Base-by-base conservation (phyloP, 92 coral and sea anemone species). In the Montipora capitata region DNA sequence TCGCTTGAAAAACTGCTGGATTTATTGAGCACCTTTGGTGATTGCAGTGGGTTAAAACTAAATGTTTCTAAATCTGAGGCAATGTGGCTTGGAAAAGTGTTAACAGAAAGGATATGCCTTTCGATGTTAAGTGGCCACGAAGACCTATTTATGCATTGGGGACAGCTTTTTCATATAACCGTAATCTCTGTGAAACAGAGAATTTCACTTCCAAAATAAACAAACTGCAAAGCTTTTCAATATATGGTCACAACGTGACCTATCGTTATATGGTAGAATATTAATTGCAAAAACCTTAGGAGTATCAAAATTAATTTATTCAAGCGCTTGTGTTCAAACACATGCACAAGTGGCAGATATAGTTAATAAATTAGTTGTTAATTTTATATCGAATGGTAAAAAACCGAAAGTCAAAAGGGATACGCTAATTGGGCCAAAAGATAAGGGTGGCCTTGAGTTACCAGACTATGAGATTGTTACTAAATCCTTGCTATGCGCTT, bases 331-430 rank as follows among this genome's bases (percentile, higher is more conserved):
- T 45, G 51, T 45, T 45, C 51, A 45, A 45, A 45, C 51, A 45
- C 51, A 2, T 5, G 51, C 51, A 45, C 51, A 45, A 8, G 51
- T 5, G 51, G 0, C 9, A 45, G 51, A 45, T 5, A 45, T 45
- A 45, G 51, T 45, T 45, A 45, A 45, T 45, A 45, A 45, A 45
- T 15, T 69, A 61, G 59, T 59, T 54, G 62, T 27, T 48, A 18
- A 87, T 69, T 87, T 80, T 71, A 9, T 79, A 12, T 87, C 81
- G 91, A 87, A 59, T n/a, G 91, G 91, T 40, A 87, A 73, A 80
- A 56, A 27, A 27, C 91, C 81, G 11, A 87, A 87, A 80, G 59
- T 87, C 0, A 87, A 87, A 52, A 69, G 82, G 40, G 49, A 56
- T 15, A 79, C 91, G 0, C 59, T 87, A 70, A 87, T 87, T 17